Conservation (phyloP, 2,888 invertebrate species). For the Empis stercorea region DNA sequence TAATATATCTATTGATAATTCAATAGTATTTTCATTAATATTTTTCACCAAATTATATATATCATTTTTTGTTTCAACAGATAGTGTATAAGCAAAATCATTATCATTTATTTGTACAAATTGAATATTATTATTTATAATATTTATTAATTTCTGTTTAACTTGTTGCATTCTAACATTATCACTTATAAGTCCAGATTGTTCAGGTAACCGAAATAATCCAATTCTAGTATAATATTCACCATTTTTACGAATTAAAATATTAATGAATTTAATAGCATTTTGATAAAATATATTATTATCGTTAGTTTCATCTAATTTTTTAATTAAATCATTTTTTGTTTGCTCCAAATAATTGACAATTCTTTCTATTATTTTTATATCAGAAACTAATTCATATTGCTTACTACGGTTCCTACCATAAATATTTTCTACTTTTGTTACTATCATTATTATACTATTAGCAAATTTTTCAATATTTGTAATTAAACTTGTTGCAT, state of each 20-base stretch:
- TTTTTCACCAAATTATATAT: neutral
- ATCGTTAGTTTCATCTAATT: neutral
- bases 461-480: neutral
- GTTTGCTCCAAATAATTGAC: neutral
- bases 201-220: neutral
- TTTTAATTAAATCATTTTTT: neutral
- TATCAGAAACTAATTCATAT: neutral
- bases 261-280: neutral
- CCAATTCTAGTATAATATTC: neutral
- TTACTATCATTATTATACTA: neutral
- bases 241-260: neutral
- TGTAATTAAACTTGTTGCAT: neutral
- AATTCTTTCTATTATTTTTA: neutral
- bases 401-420: neutral
- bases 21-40: neutral
- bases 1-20: too few species aligned
- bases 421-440: neutral
- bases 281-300: neutral
- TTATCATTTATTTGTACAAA: neutral
- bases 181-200: neutral
- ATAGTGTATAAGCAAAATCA: neutral
- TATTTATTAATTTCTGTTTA: neutral
- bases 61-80: neutral
- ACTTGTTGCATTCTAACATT: neutral
- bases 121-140: neutral